A percentile compares a stretch with the other conserved stretches of the same genome.
Evolutionary conservation across 2,113 vertebrate genomes (phyloP).

Genomic region (Scolopax mira): DNA sequence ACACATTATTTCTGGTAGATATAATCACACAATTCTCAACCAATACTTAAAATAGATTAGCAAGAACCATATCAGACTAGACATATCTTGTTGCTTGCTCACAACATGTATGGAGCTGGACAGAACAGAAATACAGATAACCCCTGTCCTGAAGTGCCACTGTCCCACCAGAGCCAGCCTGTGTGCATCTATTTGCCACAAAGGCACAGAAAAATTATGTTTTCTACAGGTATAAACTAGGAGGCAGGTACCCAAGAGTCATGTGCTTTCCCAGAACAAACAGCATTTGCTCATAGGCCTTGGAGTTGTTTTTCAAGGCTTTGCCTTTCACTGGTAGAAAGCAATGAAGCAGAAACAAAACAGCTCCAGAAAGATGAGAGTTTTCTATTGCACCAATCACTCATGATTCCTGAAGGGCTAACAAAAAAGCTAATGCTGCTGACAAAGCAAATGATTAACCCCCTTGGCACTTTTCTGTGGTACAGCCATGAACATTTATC

Average conservation of each 20-base stretch:
- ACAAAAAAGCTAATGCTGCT: neutral
- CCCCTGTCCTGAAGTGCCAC: neutral
- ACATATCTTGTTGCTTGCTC: neutral
- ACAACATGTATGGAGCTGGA: neutral
- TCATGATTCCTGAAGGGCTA: neutral
- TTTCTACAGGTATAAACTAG: neutral
- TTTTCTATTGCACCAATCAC: neutral
- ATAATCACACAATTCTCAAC: neutral
- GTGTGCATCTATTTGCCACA: neutral
- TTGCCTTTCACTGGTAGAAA: neutral
- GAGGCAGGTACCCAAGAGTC: neutral
- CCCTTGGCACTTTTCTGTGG: neutral
- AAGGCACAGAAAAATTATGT: neutral
- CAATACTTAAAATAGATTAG: neutral
- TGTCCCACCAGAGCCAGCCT: neutral
- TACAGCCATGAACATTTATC: neutral
- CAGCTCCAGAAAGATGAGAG: neutral
- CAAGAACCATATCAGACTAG: neutral
- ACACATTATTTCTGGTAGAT: neutral
- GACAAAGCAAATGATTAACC: slow-evolving; percentile 15
- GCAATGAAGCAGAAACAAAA: neutral
- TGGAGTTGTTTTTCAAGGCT: neutral
- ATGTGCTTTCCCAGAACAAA: neutral
- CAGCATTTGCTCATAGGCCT: neutral
- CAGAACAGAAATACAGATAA: neutral